Evolutionary conservation across 1,140 invertebrate species (phyloP), one percentile per base, ranked within the genome.

Genomic region (Cylas formicarius): DNA sequence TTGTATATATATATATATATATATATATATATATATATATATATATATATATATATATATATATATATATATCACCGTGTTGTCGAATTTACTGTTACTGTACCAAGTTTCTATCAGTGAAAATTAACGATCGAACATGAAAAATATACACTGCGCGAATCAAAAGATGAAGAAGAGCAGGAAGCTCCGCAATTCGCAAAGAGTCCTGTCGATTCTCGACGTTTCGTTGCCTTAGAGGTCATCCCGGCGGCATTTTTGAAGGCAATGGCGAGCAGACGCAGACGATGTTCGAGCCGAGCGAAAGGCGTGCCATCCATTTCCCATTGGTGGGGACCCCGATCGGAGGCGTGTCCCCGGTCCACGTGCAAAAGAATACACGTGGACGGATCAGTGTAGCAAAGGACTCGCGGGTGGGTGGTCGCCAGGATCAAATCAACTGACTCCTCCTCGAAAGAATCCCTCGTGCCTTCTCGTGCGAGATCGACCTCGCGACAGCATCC

Each of bases 291-390:
- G n/a, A n/a, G n/a, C n/a, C n/a, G n/a, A n/a, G n/a, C n/a, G n/a
- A n/a, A n/a, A n/a, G n/a, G n/a, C n/a, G n/a, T n/a, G n/a, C n/a
- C n/a, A n/a, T n/a, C n/a, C n/a, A n/a, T n/a, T n/a, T n/a, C n/a
- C 34, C 11, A 56, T 56, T 60, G 54, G 58, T 18, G 4, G 16
- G 7, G 19, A 39, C 18, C 13, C 11, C 14, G 23, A 28, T 18
- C 45, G 26, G 29, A 44, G 52, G 59, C 24, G 50, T 53, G 36
- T 47, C 48, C 20, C 19, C 26, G 31, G 31, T 51, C 49, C 62
- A 65, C 62, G 62, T 65, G 62, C 44, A 48, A 43, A 43, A 47
- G 57, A 58, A 55, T 59, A 58, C 62, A 64, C 60, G 62, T 64
- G 62, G 49, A 56, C 28, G 17, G 37, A 31, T 59, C 52, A 58